phyloP scores from a whole-genome alignment of 2,797 vertebrate species.

The Intellagama lesueurii region DNA sequence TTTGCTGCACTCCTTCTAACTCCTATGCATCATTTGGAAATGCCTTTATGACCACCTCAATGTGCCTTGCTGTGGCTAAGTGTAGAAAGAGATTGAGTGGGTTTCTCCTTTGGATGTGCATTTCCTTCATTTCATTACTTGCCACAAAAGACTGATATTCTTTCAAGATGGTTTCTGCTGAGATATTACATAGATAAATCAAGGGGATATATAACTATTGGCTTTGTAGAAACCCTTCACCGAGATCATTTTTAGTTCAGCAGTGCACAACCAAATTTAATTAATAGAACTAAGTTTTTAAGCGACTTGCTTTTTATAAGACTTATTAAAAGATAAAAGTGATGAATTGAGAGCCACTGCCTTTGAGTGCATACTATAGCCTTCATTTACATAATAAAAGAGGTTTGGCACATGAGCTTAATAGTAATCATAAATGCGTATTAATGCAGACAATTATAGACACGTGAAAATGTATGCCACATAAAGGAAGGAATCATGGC shows the following conservation, averaged over 20 bases:
- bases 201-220: conserved; percentile 48
- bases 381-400: conserved; percentile 66
- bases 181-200: conserved; percentile 56
- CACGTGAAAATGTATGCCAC: conserved; percentile 53
- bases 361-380: conserved; percentile 47
- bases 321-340: conserved; percentile 68
- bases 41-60: conserved; percentile 51
- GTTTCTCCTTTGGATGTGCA: conserved; percentile 49
- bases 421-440: conserved; percentile 63
- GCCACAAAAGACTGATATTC: conserved; percentile 41
- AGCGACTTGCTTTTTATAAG: conserved; percentile 63
- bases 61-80: conserved; percentile 42
- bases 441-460: conserved; percentile 67
- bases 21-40: conserved; percentile 43
- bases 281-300: conserved; percentile 63
- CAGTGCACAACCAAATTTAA: conserved; percentile 59
- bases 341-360: conserved; percentile 43
- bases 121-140: conserved; percentile 56
- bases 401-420: conserved; percentile 54
- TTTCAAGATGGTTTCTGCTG: conserved; percentile 1
- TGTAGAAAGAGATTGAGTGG: conserved; percentile 48
- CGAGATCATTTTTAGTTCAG: conserved; percentile 61
- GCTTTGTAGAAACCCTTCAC: conserved; percentile 42
- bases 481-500: conserved; percentile 33
- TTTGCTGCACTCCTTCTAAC: conserved; percentile 54